A percentile compares a stretch with the other conserved stretches of the same genome.
Evolutionary conservation across 2,113 vertebrate species (phyloP).

Genomic region (Engraulis encrasicolus): DNA sequence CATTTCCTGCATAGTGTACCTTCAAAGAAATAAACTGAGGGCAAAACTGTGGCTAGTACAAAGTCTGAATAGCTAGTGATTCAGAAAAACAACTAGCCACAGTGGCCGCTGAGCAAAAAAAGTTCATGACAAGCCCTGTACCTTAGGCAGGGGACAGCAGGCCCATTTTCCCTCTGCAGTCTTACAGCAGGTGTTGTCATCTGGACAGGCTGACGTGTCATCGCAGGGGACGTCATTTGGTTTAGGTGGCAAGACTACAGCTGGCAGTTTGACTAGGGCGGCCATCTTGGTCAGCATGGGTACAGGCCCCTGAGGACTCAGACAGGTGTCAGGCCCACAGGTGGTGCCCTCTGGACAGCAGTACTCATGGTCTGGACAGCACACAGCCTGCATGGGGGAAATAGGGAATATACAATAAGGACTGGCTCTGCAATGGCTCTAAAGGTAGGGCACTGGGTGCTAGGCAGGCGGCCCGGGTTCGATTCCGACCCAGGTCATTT

Average conservation of each 20-base stretch:
- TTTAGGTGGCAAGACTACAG: constrained; percentile 18
- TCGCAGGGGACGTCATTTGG: constrained; percentile 48
- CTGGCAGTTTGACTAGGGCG: constrained; percentile 38
- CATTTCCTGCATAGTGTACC: too few relatives aligned
- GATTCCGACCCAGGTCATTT: too few relatives aligned
- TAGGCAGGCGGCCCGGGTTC: too few relatives aligned
- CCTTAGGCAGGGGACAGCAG: constrained; percentile 65
- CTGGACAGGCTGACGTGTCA: constrained; percentile 37
- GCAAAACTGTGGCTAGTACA: too few relatives aligned
- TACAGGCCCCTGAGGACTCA: constrained; percentile 26
- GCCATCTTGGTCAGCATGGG: constrained; percentile 64
- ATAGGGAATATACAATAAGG: background rate
- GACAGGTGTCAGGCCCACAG: constrained; percentile 68
- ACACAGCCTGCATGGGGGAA: constrained; percentile 77
- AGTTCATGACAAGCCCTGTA: constrained; percentile 37
- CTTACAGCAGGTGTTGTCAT: constrained; percentile 62
- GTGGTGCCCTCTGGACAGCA: constrained; percentile 74
- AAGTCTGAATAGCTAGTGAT: too few relatives aligned
- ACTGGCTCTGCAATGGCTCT: background rate
- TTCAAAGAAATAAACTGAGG: too few relatives aligned
- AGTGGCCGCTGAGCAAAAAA: too few relatives aligned
- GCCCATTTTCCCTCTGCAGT: constrained; percentile 25
- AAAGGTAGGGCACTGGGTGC: too few relatives aligned
- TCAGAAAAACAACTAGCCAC: too few relatives aligned
- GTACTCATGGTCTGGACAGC: constrained; percentile 74